Evolutionary conservation across 2,113 vertebrate species (phyloP).

Genomic region (Macheiramphus alcinus): DNA sequence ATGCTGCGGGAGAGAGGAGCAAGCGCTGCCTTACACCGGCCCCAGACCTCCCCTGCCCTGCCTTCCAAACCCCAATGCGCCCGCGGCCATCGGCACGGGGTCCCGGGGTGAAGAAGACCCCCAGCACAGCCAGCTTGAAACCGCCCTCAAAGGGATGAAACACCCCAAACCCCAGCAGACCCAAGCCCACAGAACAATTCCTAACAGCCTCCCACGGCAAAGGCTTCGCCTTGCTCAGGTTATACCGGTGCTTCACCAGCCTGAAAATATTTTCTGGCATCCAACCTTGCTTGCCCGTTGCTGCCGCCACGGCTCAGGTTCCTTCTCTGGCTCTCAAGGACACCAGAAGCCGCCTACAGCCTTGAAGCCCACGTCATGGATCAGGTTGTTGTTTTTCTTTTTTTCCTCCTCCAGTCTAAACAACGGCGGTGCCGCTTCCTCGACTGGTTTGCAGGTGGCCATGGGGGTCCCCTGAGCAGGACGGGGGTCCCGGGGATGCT

Average conservation of each 20-base stretch:
- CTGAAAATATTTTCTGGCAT: background rate
- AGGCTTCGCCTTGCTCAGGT: background rate
- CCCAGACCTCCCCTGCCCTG: background rate
- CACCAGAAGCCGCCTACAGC: background rate
- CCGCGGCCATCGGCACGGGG: background rate
- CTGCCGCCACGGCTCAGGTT: accelerated
- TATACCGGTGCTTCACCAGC: background rate
- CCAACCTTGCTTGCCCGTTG: accelerated
- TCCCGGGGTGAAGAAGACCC: background rate
- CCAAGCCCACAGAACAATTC: background rate
- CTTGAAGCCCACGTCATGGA: background rate
- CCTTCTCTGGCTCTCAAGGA: background rate
- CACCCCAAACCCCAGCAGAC: background rate
- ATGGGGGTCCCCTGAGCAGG: background rate
- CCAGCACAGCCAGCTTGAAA: background rate
- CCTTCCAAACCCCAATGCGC: background rate
- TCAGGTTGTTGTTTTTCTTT: background rate
- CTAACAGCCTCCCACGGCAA: background rate
- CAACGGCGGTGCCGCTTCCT: background rate
- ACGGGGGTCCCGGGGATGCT: background rate
- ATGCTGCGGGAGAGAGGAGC: background rate
- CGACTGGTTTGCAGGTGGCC: background rate
- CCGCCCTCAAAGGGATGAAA: background rate
- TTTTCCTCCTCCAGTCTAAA: background rate
- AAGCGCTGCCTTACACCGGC: background rate